Evolutionary conservation across 2,113 vertebrate species (phyloP), one percentile per base, ranked within the genome.

Genomic region (Scomber colias): DNA sequence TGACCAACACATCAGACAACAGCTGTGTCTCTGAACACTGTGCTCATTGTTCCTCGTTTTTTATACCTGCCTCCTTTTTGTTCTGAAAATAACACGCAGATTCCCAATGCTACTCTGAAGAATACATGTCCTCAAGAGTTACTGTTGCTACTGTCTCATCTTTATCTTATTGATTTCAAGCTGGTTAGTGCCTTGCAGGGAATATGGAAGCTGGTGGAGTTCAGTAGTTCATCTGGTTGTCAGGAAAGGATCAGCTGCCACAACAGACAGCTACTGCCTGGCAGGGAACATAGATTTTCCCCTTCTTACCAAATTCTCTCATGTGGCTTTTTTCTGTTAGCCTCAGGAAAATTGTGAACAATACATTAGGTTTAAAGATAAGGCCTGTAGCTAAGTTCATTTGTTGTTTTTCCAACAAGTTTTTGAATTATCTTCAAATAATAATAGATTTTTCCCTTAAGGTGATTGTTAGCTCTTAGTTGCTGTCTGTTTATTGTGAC

Each of bases 21-120:
- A 64, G 35, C 19, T 19, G 56, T 66, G 60, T 78, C 24, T 9
- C 27, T 68, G 75, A 78, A 60, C 40, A 45, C 21, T 77, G 45
- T 48, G 68, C 57, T 75, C 14, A 81, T 80, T 79, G 73, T 84
- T 89, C 50, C 77, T 57, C 67, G 53, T 75, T 71, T 40, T 5
- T 68, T 73, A 64, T 56, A 44, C 61, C 30, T 56, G 44, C 65
- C 21, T 82, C 71, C 62, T 79, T 61, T 79, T 55, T 64, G 46
- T n/a, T 68, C 63, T 68, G 24, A 83, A 77, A 84, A 84, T 44
- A 75, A 56, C 66, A 30, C 24, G 2, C 16, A 59, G 35, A 65
- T 66, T 54, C 67, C 45, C 24, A 27, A 27, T 7, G 35, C 11
- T 27, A 44, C 55, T 77, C 48, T 79, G 67, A 79, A 62, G 13